Evolutionary conservation across 2,888 invertebrate species (phyloP).

Genomic region (Itoplectis maculator): DNA sequence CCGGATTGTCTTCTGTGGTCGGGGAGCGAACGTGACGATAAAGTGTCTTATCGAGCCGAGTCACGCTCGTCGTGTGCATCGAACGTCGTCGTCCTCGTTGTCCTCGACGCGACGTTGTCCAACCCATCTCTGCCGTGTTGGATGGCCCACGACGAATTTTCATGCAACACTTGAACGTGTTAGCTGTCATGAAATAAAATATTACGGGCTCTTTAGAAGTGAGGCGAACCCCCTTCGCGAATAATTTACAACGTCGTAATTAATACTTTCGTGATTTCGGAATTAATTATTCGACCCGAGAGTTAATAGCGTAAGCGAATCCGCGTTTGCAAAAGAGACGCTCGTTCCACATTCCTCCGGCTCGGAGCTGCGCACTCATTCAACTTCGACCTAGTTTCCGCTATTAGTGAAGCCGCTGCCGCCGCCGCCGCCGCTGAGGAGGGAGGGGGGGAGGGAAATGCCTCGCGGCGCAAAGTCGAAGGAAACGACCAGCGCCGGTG

Average conservation of each 20-base stretch:
- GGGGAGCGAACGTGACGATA: constrained; percentile 15
- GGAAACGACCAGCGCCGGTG: constrained; percentile 10
- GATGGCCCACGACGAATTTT: background rate
- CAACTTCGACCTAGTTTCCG: constrained; percentile 30
- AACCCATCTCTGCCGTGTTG: background rate
- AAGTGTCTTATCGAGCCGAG: constrained; percentile 32
- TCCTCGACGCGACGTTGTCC: too few relatives aligned
- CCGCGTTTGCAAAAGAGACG: constrained; percentile 2
- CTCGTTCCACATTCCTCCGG: background rate
- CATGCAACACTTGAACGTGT: background rate
- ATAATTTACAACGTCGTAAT: constrained; percentile 27
- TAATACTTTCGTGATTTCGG: constrained; percentile 21
- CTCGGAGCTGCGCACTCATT: background rate
- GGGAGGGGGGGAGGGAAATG: too few relatives aligned
- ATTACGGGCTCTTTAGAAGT: background rate
- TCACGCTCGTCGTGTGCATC: constrained; percentile 24
- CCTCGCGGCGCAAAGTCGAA: constrained; percentile 17
- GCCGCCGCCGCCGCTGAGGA: too few relatives aligned
- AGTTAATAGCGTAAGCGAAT: constrained; percentile 29
- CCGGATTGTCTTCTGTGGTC: background rate
- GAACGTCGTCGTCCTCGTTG: background rate
- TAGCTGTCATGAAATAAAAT: background rate
- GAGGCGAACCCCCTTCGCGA: background rate
- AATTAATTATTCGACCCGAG: constrained; percentile 22
- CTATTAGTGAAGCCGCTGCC: background rate